Conservation (phyloP, 2,797 vertebrate genomes). For the Carapus acus region DNA sequence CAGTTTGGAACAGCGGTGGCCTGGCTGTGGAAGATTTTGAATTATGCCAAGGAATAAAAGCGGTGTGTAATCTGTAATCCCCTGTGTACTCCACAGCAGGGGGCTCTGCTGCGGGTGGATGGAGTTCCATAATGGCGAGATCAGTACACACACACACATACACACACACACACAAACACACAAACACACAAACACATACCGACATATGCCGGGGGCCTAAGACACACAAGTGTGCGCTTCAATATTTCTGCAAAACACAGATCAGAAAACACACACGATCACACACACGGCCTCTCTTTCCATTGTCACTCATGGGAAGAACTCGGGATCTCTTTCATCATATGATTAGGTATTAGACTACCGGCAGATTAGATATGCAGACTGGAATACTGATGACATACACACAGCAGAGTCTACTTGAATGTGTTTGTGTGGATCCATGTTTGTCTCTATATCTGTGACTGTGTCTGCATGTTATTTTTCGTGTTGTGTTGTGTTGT, state of each 20-base stretch:
- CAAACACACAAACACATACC: background rate
- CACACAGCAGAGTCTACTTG: slow-evolving; percentile 29
- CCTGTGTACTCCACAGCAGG: too few species aligned
- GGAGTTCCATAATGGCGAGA: background rate
- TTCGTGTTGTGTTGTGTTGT: slow-evolving; percentile 20
- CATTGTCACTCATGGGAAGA: slow-evolving; percentile 2
- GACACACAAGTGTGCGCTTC: too few species aligned
- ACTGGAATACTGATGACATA: slow-evolving; percentile 33
- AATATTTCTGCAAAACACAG: slow-evolving; percentile 9
- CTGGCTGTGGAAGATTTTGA: too few species aligned
- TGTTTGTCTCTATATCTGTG: slow-evolving; percentile 26
- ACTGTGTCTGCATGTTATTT: slow-evolving; percentile 4
- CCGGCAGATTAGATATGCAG: too few species aligned
- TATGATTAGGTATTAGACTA: too few species aligned
- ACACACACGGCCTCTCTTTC: background rate
- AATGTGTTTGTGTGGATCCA: slow-evolving; percentile 17
- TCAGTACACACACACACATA: slow-evolving; percentile 4
- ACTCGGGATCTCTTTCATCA: background rate
- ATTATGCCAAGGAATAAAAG: too few species aligned
- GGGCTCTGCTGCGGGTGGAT: background rate
- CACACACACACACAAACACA: slow-evolving; percentile 16
- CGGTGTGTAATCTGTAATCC: too few species aligned
- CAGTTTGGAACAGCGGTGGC: too few species aligned
- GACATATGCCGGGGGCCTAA: too few species aligned
- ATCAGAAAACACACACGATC: slow-evolving; percentile 16